A percentile compares a stretch with the other conserved stretches of the same genome.
Conservation (phyloP, 2,797 vertebrate genomes). For the Morelia viridis region DNA sequence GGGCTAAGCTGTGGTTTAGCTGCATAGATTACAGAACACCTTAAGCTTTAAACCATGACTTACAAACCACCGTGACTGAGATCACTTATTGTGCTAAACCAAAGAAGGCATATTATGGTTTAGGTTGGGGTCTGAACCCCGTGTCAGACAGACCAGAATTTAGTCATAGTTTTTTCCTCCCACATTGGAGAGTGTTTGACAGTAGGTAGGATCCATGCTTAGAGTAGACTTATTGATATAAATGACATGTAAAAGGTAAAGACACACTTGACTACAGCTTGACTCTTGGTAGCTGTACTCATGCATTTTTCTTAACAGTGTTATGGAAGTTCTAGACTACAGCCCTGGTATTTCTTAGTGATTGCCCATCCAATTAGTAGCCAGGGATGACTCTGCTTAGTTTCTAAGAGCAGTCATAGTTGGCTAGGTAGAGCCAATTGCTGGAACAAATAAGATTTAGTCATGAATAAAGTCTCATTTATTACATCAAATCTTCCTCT, state of each 20-base stretch:
- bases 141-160: not conserved
- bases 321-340: not conserved
- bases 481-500: not conserved
- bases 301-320: not conserved
- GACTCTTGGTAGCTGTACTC: not conserved
- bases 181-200: not conserved
- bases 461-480: not conserved
- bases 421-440: not conserved
- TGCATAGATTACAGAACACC: not conserved
- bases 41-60: not conserved
- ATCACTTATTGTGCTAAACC: not conserved
- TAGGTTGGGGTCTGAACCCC: not conserved
- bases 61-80: not conserved
- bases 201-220: not conserved
- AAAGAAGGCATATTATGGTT: not conserved
- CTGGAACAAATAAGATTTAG: not conserved
- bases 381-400: not conserved
- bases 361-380: not conserved
- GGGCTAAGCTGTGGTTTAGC: not conserved
- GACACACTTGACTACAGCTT: not conserved
- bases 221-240: not conserved
- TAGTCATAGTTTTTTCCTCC: not conserved
- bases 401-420: not conserved
- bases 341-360: not conserved
- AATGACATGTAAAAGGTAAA: not conserved